phyloP scores from a whole-genome alignment of 2,113 vertebrate species.

The Eulacestoma nigropectus region DNA sequence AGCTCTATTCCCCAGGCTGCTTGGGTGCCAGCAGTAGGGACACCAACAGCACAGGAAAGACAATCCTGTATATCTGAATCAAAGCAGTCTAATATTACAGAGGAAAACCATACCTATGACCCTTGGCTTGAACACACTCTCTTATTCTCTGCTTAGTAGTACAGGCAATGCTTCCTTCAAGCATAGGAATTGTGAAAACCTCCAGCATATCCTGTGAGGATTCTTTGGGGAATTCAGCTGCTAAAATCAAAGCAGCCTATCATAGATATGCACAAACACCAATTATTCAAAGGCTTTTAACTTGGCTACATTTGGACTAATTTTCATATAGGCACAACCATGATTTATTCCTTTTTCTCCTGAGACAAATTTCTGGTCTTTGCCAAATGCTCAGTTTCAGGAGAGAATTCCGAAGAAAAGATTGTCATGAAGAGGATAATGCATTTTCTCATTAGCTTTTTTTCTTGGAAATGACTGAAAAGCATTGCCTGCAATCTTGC shows the following conservation, averaged over 20 bases:
- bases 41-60: background rate
- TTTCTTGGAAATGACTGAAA: slow-evolving; percentile 16
- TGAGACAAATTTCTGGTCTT: background rate
- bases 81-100: background rate
- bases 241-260: slow-evolving; percentile 24
- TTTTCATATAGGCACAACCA: background rate
- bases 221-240: background rate
- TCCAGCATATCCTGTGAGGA: background rate
- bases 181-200: background rate
- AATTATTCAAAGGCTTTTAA: slow-evolving; percentile 21
- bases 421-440: background rate
- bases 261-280: background rate
- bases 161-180: background rate
- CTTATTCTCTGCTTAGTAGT: background rate
- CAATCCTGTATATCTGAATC: background rate
- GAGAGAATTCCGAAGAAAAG: background rate
- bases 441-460: background rate
- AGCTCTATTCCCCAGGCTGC: background rate
- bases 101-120: background rate
- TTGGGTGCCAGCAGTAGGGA: background rate
- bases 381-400: background rate
- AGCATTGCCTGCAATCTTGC: background rate
- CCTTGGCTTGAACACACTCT: background rate
- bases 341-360: background rate
- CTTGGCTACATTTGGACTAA: background rate